Evolutionary conservation across 2,888 invertebrate genomes (phyloP).

Genomic region (Cerastis leucographa): DNA sequence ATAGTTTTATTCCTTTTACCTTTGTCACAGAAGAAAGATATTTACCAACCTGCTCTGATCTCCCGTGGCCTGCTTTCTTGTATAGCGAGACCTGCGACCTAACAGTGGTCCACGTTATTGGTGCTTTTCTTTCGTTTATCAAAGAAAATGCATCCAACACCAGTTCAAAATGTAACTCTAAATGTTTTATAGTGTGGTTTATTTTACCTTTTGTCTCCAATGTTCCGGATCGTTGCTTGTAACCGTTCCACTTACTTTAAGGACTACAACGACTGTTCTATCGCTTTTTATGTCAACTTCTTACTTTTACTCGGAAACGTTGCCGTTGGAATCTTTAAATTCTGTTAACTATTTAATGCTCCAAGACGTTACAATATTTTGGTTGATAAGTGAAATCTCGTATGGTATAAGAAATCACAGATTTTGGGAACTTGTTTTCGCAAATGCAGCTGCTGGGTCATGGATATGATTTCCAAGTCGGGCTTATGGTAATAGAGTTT

Average conservation of each 20-base stretch:
- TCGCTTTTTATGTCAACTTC: slow-evolving; percentile 18
- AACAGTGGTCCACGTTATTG: neutral
- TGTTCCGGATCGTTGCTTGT: slow-evolving; percentile 29
- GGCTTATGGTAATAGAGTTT: too few relatives aligned
- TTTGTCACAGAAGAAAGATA: neutral
- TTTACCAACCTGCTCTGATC: neutral
- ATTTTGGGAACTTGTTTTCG: neutral
- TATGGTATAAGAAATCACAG: neutral
- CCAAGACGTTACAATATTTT: neutral
- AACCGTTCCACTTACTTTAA: slow-evolving; percentile 28
- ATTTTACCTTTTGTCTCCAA: slow-evolving; percentile 11
- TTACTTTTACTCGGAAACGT: neutral
- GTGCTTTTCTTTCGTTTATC: neutral
- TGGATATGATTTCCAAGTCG: too few relatives aligned
- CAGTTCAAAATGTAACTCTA: neutral
- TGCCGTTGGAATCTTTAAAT: neutral
- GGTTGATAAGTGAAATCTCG: neutral
- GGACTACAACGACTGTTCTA: slow-evolving; percentile 17
- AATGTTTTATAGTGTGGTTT: slow-evolving; percentile 23
- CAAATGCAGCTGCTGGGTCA: too few relatives aligned
- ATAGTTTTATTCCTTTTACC: neutral
- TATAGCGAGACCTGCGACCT: neutral
- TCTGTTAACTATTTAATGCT: neutral
- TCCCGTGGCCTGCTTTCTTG: rapidly evolving
- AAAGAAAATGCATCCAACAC: neutral